Evolutionary conservation across 2,888 invertebrate species (phyloP).

Genomic region (Auanema freiburgensis): DNA sequence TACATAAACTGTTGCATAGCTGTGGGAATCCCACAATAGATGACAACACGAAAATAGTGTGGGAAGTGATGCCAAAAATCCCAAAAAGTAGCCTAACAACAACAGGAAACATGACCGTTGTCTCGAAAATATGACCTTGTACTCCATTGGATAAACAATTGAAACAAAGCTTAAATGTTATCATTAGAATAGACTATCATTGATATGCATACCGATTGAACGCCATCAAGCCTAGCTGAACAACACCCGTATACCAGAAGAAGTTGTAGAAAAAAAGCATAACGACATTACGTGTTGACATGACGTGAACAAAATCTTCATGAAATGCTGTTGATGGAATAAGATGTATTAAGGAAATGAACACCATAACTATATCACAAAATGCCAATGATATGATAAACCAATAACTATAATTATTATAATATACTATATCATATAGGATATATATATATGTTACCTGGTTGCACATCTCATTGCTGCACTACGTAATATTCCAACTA

Average conservation of each 20-base stretch:
- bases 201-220: conserved; percentile 57
- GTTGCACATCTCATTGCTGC: conserved; percentile 53
- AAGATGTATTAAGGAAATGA: conserved; percentile 53
- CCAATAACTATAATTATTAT: conserved; percentile 53
- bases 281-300: conserved; percentile 48
- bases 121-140: conserved; percentile 55
- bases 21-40: conserved; percentile 52
- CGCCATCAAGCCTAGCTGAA: conserved; percentile 60
- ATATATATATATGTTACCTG: conserved; percentile 31
- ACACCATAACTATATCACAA: conserved; percentile 59
- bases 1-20: conserved; percentile 53
- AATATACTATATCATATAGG: background rate
- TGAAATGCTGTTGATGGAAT: conserved; percentile 60
- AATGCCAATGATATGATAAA: conserved; percentile 58
- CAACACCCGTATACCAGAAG: conserved; percentile 63
- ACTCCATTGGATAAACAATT: conserved; percentile 61
- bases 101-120: conserved; percentile 37
- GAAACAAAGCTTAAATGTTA: conserved; percentile 56
- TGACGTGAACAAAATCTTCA: conserved; percentile 45
- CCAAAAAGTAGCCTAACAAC: conserved; percentile 40
- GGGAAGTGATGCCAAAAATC: conserved; percentile 53
- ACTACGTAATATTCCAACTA: conserved; percentile 52
- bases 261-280: conserved; percentile 62
- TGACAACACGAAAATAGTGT: conserved; percentile 59
- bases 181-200: too few species aligned